Evolutionary conservation across 2,797 vertebrate genomes (phyloP), one percentile per base, ranked within the genome.

Genomic region (Pampus argenteus): DNA sequence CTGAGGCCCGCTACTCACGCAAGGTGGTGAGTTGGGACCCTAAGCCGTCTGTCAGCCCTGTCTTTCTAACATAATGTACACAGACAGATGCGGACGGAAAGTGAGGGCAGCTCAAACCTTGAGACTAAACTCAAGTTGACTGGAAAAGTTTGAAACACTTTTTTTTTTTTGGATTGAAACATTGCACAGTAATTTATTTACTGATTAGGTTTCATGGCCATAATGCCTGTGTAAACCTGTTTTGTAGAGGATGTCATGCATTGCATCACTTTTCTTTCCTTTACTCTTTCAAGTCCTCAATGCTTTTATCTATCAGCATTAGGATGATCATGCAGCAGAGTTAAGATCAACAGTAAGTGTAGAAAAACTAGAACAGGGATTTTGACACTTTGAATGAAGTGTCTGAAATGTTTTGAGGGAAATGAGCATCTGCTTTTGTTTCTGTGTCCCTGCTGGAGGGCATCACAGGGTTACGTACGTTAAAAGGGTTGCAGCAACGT

Each of bases 11-110:
- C 83, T 86, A 49, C 80, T 89, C 82, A 88, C 71, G 74, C 74
- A 18, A 92, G 85, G 89, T 86, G 88, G 79, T 92, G 92, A 94
- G 84, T 85, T 70, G 76, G 85, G 87, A 92, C 90, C 81, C 67
- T 66, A 64, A 87, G 88, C 87, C 89, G 89, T 92, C 89, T 91
- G 92, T 92, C 90, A 92, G 76, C 45, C 74, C 63, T 20, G 78
- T 82, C 77, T 70, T 38, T 60, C 73, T 51, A 76, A 78, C 76
- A 76, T 66, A 64, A 65, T 64, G 55, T 45, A 59, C 48, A 76
- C 55, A 72, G 49, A 79, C 62, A 66, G 54, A 81, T 22, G 60
- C 68, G 60, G 56, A 67, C 18, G 50, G 23, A 85, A 67, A 64
- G 64, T 15, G 63, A 73, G 60, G 29, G 56, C 15, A 3, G 78